These are phyloP conservation scores for Nomada flava DNA, from an alignment of 2,888 invertebrate species.

Conservation along the genomic window DNA sequence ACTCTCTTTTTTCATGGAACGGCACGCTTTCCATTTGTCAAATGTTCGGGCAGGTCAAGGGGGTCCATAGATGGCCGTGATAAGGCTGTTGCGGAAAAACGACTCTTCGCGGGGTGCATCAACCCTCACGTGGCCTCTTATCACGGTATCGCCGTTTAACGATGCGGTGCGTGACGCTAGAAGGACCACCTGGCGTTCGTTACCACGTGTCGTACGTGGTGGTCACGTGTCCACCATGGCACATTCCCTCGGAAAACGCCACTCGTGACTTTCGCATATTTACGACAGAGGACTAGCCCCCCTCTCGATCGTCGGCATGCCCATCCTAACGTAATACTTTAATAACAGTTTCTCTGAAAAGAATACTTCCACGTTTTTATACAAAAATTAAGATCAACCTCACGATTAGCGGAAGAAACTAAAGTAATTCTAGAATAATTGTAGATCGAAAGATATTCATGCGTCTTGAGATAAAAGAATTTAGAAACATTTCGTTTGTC, in stretches of 20 bases:
- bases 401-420: too few species aligned
- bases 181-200: slow-evolving; percentile 77
- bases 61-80: slow-evolving; percentile 53
- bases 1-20: not conserved
- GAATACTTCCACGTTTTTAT: not conserved
- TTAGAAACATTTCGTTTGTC: too few species aligned
- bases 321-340: not conserved
- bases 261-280: slow-evolving; percentile 56
- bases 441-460: too few species aligned
- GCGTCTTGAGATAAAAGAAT: too few species aligned
- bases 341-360: not conserved
- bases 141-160: slow-evolving; percentile 79
- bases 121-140: slow-evolving; percentile 69
- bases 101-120: slow-evolving; percentile 59
- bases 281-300: slow-evolving; percentile 20
- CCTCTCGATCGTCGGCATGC: not conserved
- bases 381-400: too few species aligned
- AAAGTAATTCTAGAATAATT: too few species aligned
- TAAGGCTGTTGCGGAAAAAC: slow-evolving; percentile 69
- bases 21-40: slow-evolving; percentile 55
- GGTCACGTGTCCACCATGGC: slow-evolving; percentile 79
- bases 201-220: slow-evolving; percentile 78
- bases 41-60: slow-evolving; percentile 40
- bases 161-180: slow-evolving; percentile 74
- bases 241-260: slow-evolving; percentile 73